These are phyloP conservation scores for Ploceus nigricollis DNA, from an alignment of 2,113 vertebrate genomes.

Conservation along the genomic window DNA sequence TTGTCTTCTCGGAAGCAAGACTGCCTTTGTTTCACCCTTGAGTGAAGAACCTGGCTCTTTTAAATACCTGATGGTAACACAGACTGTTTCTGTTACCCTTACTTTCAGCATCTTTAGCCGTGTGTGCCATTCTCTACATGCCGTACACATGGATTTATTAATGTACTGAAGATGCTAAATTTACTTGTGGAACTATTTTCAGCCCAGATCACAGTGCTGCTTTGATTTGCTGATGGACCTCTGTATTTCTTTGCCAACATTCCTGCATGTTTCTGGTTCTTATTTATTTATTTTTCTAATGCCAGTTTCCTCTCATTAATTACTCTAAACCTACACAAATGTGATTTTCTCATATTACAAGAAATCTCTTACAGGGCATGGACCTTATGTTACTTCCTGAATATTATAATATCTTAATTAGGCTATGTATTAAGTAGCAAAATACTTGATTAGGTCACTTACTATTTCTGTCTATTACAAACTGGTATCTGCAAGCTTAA, in stretches of 20 bases:
- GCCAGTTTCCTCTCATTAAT: conserved; percentile 29
- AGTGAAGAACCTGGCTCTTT: neutral
- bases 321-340: neutral
- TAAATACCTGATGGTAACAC: neutral
- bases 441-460: conserved; percentile 21
- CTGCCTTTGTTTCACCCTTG: neutral
- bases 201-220: neutral
- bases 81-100: neutral
- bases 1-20: neutral
- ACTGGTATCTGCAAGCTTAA: neutral
- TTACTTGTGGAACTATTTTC: conserved; percentile 38
- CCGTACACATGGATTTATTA: neutral
- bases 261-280: conserved; percentile 9
- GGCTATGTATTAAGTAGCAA: neutral
- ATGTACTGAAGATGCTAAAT: conserved; percentile 1
- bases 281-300: conserved; percentile 43
- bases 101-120: neutral
- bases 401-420: conserved; percentile 15
- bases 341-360: conserved; percentile 1
- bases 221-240: neutral
- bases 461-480: neutral
- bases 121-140: neutral
- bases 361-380: neutral
- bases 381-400: neutral
- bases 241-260: conserved; percentile 33